These are phyloP conservation scores for Ciconia stormi DNA, from an alignment of 2,113 vertebrate genomes.

Conservation along the genomic window DNA sequence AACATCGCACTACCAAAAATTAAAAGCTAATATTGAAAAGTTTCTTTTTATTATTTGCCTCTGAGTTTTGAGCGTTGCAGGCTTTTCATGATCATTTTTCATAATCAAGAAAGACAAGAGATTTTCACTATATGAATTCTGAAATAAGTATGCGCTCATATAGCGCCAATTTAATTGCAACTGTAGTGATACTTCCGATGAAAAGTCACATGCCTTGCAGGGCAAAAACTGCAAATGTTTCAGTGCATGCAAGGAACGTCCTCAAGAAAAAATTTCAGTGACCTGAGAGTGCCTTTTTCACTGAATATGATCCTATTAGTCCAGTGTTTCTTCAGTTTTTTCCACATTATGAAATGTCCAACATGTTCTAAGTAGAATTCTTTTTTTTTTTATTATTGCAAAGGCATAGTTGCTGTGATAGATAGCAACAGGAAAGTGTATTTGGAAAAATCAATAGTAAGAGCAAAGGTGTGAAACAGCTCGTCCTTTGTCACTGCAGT, in stretches of 20 bases:
- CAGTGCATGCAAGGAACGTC: neutral
- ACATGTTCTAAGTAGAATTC: neutral
- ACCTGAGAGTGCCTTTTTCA: neutral
- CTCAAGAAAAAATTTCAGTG: neutral
- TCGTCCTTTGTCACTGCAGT: neutral
- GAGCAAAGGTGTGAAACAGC: slow-evolving; percentile 20
- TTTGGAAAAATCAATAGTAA: slow-evolving; percentile 22
- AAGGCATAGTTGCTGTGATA: neutral
- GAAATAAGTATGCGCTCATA: neutral
- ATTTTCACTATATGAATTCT: neutral
- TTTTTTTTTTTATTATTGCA: neutral
- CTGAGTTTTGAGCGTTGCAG: neutral
- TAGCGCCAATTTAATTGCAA: neutral
- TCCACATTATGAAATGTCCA: neutral
- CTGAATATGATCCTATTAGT: neutral
- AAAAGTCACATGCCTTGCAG: neutral
- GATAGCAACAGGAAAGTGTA: neutral
- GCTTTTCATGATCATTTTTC: neutral
- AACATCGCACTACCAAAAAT: neutral
- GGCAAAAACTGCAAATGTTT: neutral
- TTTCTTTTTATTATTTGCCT: neutral
- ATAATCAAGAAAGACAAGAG: neutral
- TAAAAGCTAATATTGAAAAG: neutral
- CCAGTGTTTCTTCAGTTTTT: neutral
- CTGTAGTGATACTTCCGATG: neutral